phyloP scores from a whole-genome alignment of 2,797 vertebrate genomes.

The Sarcoramphus papa region DNA sequence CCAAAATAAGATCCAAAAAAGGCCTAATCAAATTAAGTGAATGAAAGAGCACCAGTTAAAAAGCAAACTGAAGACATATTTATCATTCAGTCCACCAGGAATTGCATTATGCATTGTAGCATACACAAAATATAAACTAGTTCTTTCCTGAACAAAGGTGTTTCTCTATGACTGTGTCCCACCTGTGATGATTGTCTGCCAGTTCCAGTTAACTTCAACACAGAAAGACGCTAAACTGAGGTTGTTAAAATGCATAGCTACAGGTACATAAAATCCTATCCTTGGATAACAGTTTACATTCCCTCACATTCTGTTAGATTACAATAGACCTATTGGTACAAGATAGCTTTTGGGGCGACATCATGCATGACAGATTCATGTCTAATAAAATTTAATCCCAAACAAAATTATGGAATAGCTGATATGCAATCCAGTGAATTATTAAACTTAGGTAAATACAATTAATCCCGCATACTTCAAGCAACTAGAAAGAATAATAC shows the following conservation, averaged over 20 bases:
- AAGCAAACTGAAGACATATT: neutral
- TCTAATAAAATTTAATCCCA: neutral
- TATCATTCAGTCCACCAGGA: neutral
- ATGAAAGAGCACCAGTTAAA: neutral
- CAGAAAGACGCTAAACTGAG: neutral
- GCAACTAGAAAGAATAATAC: neutral
- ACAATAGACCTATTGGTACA: neutral
- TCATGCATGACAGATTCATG: neutral
- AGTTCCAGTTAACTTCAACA: neutral
- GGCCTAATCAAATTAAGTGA: neutral
- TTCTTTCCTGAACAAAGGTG: neutral
- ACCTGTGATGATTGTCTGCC: neutral
- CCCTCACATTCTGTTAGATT: neutral
- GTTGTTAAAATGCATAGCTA: neutral
- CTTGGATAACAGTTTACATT: neutral
- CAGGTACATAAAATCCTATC: neutral
- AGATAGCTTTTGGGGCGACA: neutral
- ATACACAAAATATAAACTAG: neutral
- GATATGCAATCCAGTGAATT: neutral
- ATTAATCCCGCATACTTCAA: neutral
- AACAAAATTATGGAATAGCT: neutral
- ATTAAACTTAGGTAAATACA: neutral
- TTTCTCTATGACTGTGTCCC: neutral
- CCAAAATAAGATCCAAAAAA: neutral
- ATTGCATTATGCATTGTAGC: neutral